Base-by-base conservation (phyloP, 2,888 invertebrate species). In the Drosophila histrio region DNA sequence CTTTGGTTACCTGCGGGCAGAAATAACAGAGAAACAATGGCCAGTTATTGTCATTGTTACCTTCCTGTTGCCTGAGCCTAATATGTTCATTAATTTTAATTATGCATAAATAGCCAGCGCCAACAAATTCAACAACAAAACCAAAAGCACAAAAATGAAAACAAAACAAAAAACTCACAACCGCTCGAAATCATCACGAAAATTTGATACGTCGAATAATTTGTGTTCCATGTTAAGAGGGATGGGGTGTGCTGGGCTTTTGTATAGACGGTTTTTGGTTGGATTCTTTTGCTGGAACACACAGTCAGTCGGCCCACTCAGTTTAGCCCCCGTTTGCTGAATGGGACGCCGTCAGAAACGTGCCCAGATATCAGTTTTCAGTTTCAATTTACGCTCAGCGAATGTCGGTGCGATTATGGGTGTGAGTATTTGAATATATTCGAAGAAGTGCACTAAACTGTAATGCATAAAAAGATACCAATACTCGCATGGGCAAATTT, bases 21-120 rank as follows among this genome's bases (percentile, higher is more conserved):
- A 15, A 30, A n/a, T 1, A 32, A 8, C 38, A 11, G 44, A 32
- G 24, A 26, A 49, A 38, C 26, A 47, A 32, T 50, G 44, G 38
- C 17, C 70, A 17, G 50, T 44, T 59, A 57, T 60, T 70, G 64
- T 72, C 59, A 64, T 57, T 49, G 36, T 56, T 54, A 62, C 46
- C 53, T 65, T 76, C 65, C 73, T 54, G 60, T 49, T 39, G 73
- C 65, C 71, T 65, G 60, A 13, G 52, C 26, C 73, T 72, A 79
- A 82, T 65, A 72, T 79, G 86, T 83, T 86, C 80, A 80, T 80
- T 80, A 86, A 80, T 86, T 82, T 86, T 70, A 80, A 86, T 80
- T 86, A 80, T 80, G 83, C 83, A 79, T 68, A 86, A 80, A 80
- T 68, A 46, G 60, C 53, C 76, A 56, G 64, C 50, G 52, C 41